Evolutionary conservation across 1,140 invertebrate genomes (phyloP).

Genomic region (Plutomurus gul): DNA sequence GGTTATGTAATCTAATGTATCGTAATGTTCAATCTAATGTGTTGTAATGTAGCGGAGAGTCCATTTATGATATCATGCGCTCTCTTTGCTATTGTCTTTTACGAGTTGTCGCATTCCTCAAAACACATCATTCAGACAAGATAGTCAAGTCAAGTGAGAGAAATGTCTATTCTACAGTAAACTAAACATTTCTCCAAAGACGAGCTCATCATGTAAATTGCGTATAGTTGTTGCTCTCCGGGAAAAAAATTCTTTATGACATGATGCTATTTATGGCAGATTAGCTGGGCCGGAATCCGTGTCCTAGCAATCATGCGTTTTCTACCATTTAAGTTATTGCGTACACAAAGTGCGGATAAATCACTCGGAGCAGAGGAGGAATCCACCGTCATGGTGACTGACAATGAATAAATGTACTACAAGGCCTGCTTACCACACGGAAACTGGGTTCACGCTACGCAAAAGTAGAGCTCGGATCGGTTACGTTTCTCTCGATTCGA

Average conservation of each 20-base stretch:
- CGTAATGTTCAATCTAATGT: constrained; percentile 1
- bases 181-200: neutral
- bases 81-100: constrained; percentile 5
- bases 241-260: neutral
- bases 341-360: too few species aligned
- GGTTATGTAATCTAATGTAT: constrained; percentile 9
- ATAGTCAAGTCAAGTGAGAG: neutral
- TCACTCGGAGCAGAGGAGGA: too few species aligned
- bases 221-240: neutral
- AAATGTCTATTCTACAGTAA: constrained; percentile 4
- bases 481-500: too few species aligned
- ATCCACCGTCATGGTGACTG: too few species aligned
- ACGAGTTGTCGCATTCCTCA: constrained; percentile 18
- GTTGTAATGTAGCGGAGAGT: constrained; percentile 8
- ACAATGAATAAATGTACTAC: too few species aligned
- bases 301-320: too few species aligned
- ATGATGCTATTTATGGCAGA: neutral
- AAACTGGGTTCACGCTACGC: too few species aligned
- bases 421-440: too few species aligned
- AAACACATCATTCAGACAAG: constrained; percentile 2
- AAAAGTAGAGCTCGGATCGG: too few species aligned
- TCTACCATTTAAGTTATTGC: too few species aligned
- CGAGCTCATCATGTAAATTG: neutral
- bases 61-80: constrained; percentile 7
- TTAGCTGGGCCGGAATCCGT: neutral